A percentile compares a stretch with the other conserved stretches of the same genome.
Conservation (phyloP, 2,888 invertebrate genomes). For the Anagyrus pseudococci region DNA sequence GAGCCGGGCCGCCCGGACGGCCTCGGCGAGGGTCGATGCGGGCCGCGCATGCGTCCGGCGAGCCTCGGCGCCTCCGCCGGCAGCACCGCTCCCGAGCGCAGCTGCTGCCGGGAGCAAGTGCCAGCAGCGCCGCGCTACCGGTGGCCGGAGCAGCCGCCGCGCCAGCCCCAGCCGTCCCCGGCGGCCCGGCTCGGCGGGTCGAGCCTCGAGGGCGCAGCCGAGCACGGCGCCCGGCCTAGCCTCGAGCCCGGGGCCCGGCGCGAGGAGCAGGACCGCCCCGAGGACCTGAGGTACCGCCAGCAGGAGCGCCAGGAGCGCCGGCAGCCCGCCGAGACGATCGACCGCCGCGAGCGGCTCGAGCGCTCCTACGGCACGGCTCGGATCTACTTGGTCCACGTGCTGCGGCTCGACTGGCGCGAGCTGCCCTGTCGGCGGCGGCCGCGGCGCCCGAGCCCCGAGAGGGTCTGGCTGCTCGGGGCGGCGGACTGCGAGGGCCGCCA, state of each 20-base stretch:
- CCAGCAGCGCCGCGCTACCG: too few relatives aligned
- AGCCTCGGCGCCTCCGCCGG: too few relatives aligned
- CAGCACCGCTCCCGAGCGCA: too few relatives aligned
- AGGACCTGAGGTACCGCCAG: too few relatives aligned
- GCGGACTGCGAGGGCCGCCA: slow-evolving; percentile 62
- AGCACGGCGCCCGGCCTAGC: not conserved
- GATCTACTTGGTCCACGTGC: slow-evolving; percentile 60
- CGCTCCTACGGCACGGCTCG: not conserved
- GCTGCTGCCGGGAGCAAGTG: too few relatives aligned
- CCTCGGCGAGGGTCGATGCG: slow-evolving; percentile 43
- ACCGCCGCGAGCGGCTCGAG: not conserved
- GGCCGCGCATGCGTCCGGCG: not conserved
- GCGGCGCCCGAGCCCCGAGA: slow-evolving; percentile 39
- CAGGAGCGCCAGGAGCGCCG: not conserved
- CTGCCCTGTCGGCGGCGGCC: slow-evolving; percentile 51
- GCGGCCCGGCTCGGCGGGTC: not conserved
- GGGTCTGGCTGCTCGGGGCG: slow-evolving; percentile 61
- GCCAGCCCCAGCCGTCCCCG: not conserved
- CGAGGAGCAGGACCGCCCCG: too few relatives aligned
- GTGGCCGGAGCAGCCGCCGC: not conserved
- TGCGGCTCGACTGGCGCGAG: slow-evolving; percentile 61
- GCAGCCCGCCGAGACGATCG: not conserved
- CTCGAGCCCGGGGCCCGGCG: too few relatives aligned
- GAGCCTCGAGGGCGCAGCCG: not conserved
- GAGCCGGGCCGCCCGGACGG: too few relatives aligned